A percentile compares a stretch with the other conserved stretches of the same genome.
phyloP scores from a whole-genome alignment of 2,113 vertebrate species.

The Phylloscopus trochiloides region DNA sequence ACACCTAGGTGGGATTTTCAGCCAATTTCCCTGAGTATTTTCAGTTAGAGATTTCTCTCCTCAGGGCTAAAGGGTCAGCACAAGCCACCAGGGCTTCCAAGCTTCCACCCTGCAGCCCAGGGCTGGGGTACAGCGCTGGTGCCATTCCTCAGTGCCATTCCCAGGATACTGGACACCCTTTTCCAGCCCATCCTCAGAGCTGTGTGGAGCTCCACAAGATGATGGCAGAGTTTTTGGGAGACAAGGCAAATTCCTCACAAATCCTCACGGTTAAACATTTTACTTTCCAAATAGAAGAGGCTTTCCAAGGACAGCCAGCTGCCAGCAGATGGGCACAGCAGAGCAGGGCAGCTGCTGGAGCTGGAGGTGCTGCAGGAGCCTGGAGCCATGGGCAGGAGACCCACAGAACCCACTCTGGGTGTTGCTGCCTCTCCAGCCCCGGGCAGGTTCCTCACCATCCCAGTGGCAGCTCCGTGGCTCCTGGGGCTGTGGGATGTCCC shows the following conservation, averaged over 20 bases:
- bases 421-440: background rate
- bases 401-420: accelerated
- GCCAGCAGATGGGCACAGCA: background rate
- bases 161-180: background rate
- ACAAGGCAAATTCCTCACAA: background rate
- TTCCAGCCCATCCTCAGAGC: background rate
- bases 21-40: background rate
- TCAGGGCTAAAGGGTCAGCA: background rate
- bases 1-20: constrained; percentile 30
- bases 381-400: background rate
- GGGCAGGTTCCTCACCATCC: accelerated
- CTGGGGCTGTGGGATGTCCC: background rate
- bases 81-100: background rate
- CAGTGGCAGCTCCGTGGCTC: accelerated
- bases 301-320: background rate
- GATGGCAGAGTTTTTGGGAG: background rate
- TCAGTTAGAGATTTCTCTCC: background rate
- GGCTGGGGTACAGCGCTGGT: background rate
- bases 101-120: background rate
- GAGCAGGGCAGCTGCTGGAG: background rate
- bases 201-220: background rate
- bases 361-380: background rate
- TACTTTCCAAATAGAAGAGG: background rate
- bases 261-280: background rate
- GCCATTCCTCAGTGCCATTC: background rate